These are phyloP conservation scores for Archips crataeganus DNA, from an alignment of 2,888 invertebrate species.

Conservation along the genomic window DNA sequence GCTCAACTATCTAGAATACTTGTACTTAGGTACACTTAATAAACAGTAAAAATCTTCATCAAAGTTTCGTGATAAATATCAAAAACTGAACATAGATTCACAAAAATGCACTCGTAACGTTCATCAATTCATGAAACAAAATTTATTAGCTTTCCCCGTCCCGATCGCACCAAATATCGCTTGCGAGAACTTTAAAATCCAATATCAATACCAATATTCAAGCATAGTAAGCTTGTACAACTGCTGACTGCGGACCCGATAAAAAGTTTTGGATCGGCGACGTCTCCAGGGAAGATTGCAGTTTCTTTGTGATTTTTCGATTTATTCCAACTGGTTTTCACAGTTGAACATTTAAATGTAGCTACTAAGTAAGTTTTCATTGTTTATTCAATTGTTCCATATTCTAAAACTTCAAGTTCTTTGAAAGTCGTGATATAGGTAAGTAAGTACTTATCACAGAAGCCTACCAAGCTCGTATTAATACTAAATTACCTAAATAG, in stretches of 20 bases:
- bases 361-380: neutral
- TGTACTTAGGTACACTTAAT: too few relatives aligned
- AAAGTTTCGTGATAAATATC: too few relatives aligned
- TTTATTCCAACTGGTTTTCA: neutral
- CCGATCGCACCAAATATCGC: slow-evolving; percentile 29
- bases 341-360: neutral
- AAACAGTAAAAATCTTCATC: too few relatives aligned
- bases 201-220: slow-evolving; percentile 43
- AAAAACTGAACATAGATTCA: too few relatives aligned
- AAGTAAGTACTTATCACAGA: too few relatives aligned
- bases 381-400: neutral
- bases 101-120: slow-evolving; percentile 21
- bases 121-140: slow-evolving; percentile 15
- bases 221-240: slow-evolving; percentile 20
- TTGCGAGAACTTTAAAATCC: slow-evolving; percentile 36
- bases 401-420: too few relatives aligned
- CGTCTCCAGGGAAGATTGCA: slow-evolving; percentile 26
- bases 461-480: too few relatives aligned
- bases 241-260: slow-evolving; percentile 35
- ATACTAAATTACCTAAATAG: too few relatives aligned
- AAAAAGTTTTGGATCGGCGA: slow-evolving; percentile 43
- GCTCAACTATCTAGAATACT: too few relatives aligned
- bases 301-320: slow-evolving; percentile 6
- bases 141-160: slow-evolving; percentile 9
- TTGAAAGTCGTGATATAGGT: too few relatives aligned